A percentile compares a stretch with the other conserved stretches of the same genome.
These are phyloP conservation scores for human (Homo sapiens) DNA, from an alignment of 2,113 vertebrate species.

Conservation along the genomic window GRCh38 chr1:77833501-77834000, in stretches of 20 bases:
- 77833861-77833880: background rate
- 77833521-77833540: background rate
- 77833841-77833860: background rate
- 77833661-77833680: background rate
- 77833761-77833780: background rate
- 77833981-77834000: background rate
- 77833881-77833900: background rate
- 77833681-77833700: background rate
- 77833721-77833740: background rate
- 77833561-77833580: background rate
- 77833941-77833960: constrained; percentile 36
- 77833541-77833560: background rate
- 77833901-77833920: background rate
- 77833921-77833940: constrained; percentile 26
- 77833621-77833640: background rate
- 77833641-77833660: background rate
- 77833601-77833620: background rate
- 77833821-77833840: background rate
- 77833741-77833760: background rate
- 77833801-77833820: background rate
- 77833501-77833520: background rate
- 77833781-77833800: background rate
- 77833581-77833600: background rate
- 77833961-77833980: background rate
- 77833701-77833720: background rate